Percentiles rank a stretch among this genome's conserved stretches.
phyloP scores from a whole-genome alignment of 1,140 invertebrate genomes.

The Uloborus diversus region DNA sequence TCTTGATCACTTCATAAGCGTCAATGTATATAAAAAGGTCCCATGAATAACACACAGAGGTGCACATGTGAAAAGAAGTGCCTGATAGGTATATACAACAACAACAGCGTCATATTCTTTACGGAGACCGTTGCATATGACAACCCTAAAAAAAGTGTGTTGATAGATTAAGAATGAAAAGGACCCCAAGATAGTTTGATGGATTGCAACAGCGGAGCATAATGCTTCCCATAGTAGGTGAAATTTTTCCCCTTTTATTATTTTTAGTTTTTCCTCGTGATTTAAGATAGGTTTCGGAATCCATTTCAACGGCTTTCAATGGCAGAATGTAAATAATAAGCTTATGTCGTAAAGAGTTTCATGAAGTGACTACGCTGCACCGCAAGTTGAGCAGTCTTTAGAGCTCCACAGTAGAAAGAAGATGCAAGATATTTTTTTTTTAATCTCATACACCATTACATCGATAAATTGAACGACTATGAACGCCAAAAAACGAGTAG shows the following conservation, averaged over 20 bases:
- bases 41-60: conserved; percentile 19
- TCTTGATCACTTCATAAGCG: conserved; percentile 26
- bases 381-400: too few relatives aligned
- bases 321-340: conserved; percentile 28
- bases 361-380: too few relatives aligned
- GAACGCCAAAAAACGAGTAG: too few relatives aligned
- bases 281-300: conserved; percentile 37
- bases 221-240: conserved; percentile 10
- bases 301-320: conserved; percentile 20
- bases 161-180: conserved; percentile 44
- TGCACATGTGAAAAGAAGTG: conserved; percentile 1
- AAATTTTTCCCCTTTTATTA: not conserved
- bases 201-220: conserved; percentile 3
- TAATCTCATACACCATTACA: too few relatives aligned
- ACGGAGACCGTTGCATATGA: conserved; percentile 26
- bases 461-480: too few relatives aligned
- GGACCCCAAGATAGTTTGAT: conserved; percentile 26
- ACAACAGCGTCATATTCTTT: not conserved
- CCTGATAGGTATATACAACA: not conserved
- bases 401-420: too few relatives aligned
- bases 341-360: conserved; percentile 14
- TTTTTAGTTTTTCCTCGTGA: too few relatives aligned
- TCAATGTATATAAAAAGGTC: not conserved
- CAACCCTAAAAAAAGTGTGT: conserved; percentile 39
- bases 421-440: too few relatives aligned